Evolutionary conservation across 2,113 vertebrate species (phyloP).

Genomic region (Phyllostomus hastatus): DNA sequence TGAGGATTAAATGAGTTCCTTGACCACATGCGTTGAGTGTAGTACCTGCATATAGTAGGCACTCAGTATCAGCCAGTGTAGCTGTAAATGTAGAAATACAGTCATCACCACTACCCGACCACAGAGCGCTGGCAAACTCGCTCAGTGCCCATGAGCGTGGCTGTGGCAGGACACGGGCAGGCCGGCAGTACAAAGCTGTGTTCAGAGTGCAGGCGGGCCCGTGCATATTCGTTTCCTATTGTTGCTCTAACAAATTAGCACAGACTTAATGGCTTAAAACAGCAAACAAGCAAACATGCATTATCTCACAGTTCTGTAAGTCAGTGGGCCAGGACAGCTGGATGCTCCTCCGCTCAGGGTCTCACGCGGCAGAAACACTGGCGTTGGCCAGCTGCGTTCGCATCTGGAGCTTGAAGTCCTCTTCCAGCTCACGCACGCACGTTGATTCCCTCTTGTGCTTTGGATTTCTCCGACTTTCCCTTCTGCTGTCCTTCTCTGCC

Average conservation of each 20-base stretch:
- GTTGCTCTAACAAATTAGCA: neutral
- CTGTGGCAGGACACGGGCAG: neutral
- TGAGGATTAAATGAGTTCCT: too few relatives aligned
- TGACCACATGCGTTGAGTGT: neutral
- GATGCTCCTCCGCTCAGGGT: neutral
- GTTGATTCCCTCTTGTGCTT: neutral
- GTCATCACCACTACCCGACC: accelerated
- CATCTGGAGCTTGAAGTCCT: neutral
- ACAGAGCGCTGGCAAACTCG: accelerated
- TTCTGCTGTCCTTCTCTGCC: neutral
- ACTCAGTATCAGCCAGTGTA: accelerated
- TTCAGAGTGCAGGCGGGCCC: neutral
- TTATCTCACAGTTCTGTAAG: neutral
- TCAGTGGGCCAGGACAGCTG: accelerated
- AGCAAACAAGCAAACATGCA: accelerated
- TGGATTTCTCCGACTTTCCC: neutral
- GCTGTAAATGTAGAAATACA: accelerated
- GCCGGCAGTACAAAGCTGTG: neutral
- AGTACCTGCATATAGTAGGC: accelerated
- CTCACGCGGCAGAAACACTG: neutral
- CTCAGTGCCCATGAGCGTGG: neutral
- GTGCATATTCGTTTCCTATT: accelerated
- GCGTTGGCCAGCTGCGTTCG: accelerated
- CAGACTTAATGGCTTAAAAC: neutral
- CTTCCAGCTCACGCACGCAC: neutral